phyloP scores from a whole-genome alignment of 2,888 invertebrate species.

The Dyspetes luteomarginatus region DNA sequence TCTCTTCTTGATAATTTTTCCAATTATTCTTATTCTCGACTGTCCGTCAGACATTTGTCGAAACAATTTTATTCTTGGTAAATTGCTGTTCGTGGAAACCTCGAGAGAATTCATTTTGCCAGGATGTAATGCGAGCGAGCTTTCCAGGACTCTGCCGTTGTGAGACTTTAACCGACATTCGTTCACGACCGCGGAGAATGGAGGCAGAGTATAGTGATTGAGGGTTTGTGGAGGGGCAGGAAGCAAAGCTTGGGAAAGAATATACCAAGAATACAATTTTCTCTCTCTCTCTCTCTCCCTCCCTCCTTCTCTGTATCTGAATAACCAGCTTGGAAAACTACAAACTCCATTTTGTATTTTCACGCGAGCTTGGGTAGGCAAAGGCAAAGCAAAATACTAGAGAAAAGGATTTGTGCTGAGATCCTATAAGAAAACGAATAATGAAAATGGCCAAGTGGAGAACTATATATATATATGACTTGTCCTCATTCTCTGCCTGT shows the following conservation, averaged over 20 bases:
- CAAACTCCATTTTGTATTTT: conserved; percentile 61
- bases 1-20: conserved; percentile 52
- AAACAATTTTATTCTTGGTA: conserved; percentile 41
- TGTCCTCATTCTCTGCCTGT: not conserved
- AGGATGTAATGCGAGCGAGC: not conserved
- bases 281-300: not conserved
- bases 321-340: conserved; percentile 57
- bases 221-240: not conserved
- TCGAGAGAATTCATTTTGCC: conserved; percentile 47
- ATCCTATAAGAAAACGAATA: conserved; percentile 3
- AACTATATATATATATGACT: not conserved
- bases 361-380: conserved; percentile 53
- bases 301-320: conserved; percentile 26
- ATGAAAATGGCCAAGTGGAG: conserved; percentile 21
- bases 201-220: not conserved
- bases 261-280: conserved; percentile 35
- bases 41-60: not conserved
- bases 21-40: conserved; percentile 8
- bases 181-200: conserved; percentile 32
- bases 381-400: conserved; percentile 20
- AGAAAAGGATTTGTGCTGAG: conserved; percentile 11
- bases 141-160: conserved; percentile 7
- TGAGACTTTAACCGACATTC: conserved; percentile 17
- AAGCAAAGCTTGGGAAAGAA: conserved; percentile 16
- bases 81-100: conserved; percentile 60